Evolutionary conservation across 1,140 invertebrate species (phyloP), one percentile per base, ranked within the genome.

Genomic region (Drosophila willistoni): DNA sequence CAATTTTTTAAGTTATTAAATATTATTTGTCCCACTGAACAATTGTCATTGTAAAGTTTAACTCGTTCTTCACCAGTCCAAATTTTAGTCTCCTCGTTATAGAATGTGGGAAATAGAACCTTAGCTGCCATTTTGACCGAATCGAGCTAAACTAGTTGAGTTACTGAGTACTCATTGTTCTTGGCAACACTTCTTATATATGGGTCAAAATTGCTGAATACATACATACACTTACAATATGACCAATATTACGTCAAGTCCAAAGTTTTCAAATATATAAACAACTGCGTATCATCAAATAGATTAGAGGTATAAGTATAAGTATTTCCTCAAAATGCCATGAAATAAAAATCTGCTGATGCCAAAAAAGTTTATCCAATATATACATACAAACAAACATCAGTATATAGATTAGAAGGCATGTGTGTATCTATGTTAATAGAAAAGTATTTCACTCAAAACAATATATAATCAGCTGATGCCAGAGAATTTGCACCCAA

Each of bases 51-150:
- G 17, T 61, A 84, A 1, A 69, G 9, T 1, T 63, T 69, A 34
- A 44, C 22, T 19, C 67, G 47, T 4, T n/a, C 39, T 2, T 33
- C n/a, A 0, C 81, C 81, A 17, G 77, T 84, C 81, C 81, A 84
- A 42, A 85, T 81, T 47, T 73, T 77, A 1, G 77, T 73, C 54
- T 85, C 70, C 47, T 73, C 56, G 41, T 84, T 64, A 63, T 69
- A 84, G 55, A 69, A 60, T 39, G 81, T 83, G 17, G 81, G 81
- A 25, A 64, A 83, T 13, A 83, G 34, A n/a, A 65, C 76, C 64
- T 68, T 76, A n/a, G 81, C 68, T 64, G 80, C 47, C 80, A 83
- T 83, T 68, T 60, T 69, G 65, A 41, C 44, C 39, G 54, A 36
- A 14, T 72, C 54, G 29, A 47, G 22, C 57, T 64, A 22, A 36